phyloP scores from a whole-genome alignment of 2,797 vertebrate species.

The Apodemus agrarius region DNA sequence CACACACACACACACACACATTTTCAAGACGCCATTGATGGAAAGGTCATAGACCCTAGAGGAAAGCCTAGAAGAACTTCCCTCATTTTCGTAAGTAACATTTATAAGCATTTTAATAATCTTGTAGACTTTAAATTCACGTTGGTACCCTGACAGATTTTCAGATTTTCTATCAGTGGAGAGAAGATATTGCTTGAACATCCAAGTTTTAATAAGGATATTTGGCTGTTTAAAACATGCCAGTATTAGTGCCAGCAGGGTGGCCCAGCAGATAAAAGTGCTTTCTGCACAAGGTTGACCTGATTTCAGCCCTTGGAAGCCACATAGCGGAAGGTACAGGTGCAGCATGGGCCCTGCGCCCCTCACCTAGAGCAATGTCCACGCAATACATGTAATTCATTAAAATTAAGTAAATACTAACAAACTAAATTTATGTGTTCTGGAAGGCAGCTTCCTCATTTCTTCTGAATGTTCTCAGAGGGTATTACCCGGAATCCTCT shows the following conservation, averaged over 20 bases:
- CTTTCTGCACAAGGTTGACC: not conserved
- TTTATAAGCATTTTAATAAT: slow-evolving; percentile 43
- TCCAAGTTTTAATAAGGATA: slow-evolving; percentile 40
- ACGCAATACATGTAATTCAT: not conserved
- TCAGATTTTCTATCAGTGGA: not conserved
- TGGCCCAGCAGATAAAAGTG: not conserved
- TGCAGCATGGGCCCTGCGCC: no score
- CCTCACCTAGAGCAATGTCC: not conserved
- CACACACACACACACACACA: not conserved
- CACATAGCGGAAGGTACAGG: not conserved
- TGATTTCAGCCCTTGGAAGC: not conserved
- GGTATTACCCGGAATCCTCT: slow-evolving; percentile 1
- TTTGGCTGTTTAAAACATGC: not conserved
- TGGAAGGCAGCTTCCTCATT: slow-evolving; percentile 8
- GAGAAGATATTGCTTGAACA: not conserved
- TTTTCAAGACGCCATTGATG: not conserved
- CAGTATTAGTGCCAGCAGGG: not conserved
- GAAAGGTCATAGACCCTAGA: not conserved
- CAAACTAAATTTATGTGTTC: slow-evolving; percentile 37
- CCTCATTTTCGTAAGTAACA: not conserved
- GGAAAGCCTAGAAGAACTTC: not conserved
- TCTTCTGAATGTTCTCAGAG: not conserved
- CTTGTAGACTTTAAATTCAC: slow-evolving; percentile 27
- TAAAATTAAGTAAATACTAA: not conserved
- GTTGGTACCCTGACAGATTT: slow-evolving; percentile 4